These are phyloP conservation scores for Pheosia tremula DNA, from an alignment of 2,888 invertebrate species.

Conservation along the genomic window DNA sequence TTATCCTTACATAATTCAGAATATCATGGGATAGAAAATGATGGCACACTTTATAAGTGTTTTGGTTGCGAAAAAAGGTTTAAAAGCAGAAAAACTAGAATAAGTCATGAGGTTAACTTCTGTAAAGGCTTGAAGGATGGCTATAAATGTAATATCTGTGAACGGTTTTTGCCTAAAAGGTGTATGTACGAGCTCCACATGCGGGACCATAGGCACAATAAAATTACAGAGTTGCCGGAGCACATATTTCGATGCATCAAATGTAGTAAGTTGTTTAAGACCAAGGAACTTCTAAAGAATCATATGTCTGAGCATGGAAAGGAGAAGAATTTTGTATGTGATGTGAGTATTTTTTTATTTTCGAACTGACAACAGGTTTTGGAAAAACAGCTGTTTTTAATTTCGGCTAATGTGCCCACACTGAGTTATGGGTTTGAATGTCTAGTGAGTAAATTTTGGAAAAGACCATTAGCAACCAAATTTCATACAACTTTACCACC, in stretches of 20 bases:
- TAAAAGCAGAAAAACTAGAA: constrained; percentile 54
- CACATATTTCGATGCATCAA: constrained; percentile 65
- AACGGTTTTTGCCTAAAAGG: constrained; percentile 58
- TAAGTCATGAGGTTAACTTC: constrained; percentile 62
- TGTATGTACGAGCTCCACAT: constrained; percentile 63
- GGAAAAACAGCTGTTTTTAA: too few relatives aligned
- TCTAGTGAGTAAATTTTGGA: too few relatives aligned
- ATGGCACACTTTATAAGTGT: constrained; percentile 60
- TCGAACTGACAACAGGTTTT: background rate
- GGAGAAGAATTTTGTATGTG: constrained; percentile 69
- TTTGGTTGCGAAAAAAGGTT: constrained; percentile 72
- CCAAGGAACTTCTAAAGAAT: constrained; percentile 50
- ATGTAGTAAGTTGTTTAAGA: constrained; percentile 59
- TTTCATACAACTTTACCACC: too few relatives aligned
- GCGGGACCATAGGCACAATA: constrained; percentile 60
- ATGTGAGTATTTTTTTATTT: constrained; percentile 54
- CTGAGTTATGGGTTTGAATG: too few relatives aligned
- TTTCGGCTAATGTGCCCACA: too few relatives aligned
- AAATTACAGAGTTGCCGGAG: constrained; percentile 48
- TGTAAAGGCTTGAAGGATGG: constrained; percentile 71
- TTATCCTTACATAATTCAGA: constrained; percentile 56
- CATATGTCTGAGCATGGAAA: constrained; percentile 54
- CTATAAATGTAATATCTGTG: constrained; percentile 65
- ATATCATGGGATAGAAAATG: constrained; percentile 59
- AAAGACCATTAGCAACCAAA: too few relatives aligned